Conservation (phyloP, 1,140 invertebrate genomes). For the Drosophila serrata region DNA sequence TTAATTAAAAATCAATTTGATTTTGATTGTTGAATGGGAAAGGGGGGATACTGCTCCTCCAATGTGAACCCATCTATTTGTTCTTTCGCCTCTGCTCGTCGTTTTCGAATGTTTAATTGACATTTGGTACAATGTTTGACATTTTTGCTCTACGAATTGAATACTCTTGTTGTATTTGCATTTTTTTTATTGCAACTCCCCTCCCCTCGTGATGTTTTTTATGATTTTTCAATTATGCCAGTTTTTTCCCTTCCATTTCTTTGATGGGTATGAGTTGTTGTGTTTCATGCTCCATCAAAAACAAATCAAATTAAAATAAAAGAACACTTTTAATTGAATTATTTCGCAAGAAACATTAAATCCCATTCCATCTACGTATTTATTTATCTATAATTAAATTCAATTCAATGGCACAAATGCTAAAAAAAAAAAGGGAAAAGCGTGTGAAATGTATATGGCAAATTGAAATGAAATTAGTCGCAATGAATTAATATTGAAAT, state of each 20-base stretch:
- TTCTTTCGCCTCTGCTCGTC: slow-evolving; percentile 35
- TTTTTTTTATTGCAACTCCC: background rate
- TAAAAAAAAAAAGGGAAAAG: slow-evolving; percentile 1
- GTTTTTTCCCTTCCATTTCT: slow-evolving; percentile 25
- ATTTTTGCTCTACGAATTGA: slow-evolving; percentile 55
- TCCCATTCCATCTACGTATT: slow-evolving; percentile 24
- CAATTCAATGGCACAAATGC: slow-evolving; percentile 22
- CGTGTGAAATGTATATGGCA: slow-evolving; percentile 53
- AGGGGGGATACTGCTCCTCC: background rate
- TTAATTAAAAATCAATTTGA: slow-evolving; percentile 84
- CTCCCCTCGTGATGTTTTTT: slow-evolving; percentile 22
- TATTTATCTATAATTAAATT: slow-evolving; percentile 64
- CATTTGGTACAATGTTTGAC: slow-evolving; percentile 69
- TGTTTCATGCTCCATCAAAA: slow-evolving; percentile 17
- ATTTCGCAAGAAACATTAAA: slow-evolving; percentile 59
- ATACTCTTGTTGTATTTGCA: slow-evolving; percentile 38
- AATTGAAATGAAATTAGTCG: slow-evolving; percentile 62
- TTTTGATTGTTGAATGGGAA: slow-evolving; percentile 72
- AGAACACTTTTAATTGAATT: slow-evolving; percentile 71
- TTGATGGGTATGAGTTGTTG: background rate
- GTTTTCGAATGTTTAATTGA: slow-evolving; percentile 71
- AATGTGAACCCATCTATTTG: slow-evolving; percentile 31
- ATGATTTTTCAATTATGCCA: slow-evolving; percentile 65
- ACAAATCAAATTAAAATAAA: slow-evolving; percentile 49
- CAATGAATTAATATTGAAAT: slow-evolving; percentile 41